Evolutionary conservation across 2,797 vertebrate species (phyloP), one percentile per base, ranked within the genome.

Genomic region (Lithobates sylvaticus): DNA sequence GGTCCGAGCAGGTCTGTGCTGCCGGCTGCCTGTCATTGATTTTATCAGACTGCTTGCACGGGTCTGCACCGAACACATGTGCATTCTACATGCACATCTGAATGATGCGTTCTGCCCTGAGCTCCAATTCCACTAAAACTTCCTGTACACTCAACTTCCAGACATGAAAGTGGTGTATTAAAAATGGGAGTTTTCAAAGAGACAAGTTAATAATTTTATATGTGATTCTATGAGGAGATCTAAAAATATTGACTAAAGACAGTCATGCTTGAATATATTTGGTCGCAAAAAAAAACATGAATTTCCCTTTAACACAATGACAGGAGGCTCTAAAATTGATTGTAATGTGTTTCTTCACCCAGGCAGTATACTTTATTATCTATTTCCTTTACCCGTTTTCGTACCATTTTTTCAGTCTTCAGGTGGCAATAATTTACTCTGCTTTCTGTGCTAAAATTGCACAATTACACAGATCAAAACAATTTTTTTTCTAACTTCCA

Each of bases 391-490:
- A 70, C 64, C 74, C 36, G 47, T 44, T 86, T 81, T 26, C 26
- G 61, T 32, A 47, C 78, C 39, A 71, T 61, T 72, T 84, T 78
- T 71, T 71, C 76, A 58, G 84, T 81, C 84, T 81, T 64, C 18
- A 70, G 54, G 42, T 50, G 32, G 78, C 78, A 86, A 81, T 81
- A 58, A 86, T 70, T 75, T 76, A 76, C 29, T 73, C 64, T 69
- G 78, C 72, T 58, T 70, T 86, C 77, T 39, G 64, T 81, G 78
- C 47, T 70, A 81, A 78, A 81, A 76, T 76, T 86, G 78, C 72
- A 81, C 84, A 76, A 82, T 86, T 86, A 81, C 58, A 79, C 81
- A 84, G 76, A 87, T 83, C 81, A 82, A 87, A 83, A 87, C 85
- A 87, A 69, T 83, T 78, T 76, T 83, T 78, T 76, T 83, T 78